phyloP scores from a whole-genome alignment of 2,888 invertebrate genomes.

The Cephus runcator region DNA sequence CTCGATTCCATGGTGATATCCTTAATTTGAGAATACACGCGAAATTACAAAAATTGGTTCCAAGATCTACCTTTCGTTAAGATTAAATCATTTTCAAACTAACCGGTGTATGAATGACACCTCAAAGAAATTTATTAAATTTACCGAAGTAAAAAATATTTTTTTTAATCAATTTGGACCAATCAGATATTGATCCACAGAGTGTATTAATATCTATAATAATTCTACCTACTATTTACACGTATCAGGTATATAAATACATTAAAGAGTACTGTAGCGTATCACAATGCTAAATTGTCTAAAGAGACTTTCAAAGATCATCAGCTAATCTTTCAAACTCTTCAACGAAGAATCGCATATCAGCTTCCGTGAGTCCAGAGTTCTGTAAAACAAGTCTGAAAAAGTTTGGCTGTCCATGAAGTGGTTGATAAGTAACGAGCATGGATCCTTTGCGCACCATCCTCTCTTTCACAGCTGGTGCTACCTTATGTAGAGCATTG shows the following conservation, averaged over 20 bases:
- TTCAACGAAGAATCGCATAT: constrained; percentile 88
- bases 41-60: neutral
- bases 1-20: neutral
- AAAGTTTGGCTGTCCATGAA: constrained; percentile 88
- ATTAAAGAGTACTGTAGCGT: neutral
- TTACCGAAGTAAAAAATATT: neutral
- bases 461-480: constrained; percentile 91
- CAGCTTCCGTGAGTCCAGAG: constrained; percentile 82
- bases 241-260: neutral
- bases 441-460: constrained; percentile 96
- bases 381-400: constrained; percentile 95
- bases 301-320: constrained; percentile 68
- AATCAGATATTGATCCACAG: neutral
- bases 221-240: neutral
- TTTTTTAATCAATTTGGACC: neutral
- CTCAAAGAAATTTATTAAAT: neutral
- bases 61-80: neutral
- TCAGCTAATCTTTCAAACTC: constrained; percentile 88
- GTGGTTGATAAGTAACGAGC: constrained; percentile 96
- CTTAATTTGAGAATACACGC: neutral
- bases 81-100: neutral
- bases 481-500: constrained; percentile 80
- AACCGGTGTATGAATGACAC: neutral
- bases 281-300: neutral
- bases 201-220: neutral